Conservation (phyloP, 2,113 vertebrate species). For the Oreochromis niloticus region DNA sequence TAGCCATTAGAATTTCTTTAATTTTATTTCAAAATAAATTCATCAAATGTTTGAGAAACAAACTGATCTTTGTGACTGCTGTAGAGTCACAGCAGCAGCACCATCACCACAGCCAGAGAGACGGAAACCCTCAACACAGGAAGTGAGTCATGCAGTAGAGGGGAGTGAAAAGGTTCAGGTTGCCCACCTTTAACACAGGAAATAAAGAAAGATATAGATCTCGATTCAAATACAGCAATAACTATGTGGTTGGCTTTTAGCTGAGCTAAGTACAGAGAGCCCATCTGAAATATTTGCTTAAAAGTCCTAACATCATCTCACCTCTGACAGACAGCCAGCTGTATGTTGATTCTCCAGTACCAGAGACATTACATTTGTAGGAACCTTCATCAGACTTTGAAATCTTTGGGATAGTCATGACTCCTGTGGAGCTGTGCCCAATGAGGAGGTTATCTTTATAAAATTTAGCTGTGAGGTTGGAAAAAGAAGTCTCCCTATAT, state of each 20-base stretch:
- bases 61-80: not conserved
- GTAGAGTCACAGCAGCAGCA: fast-evolving
- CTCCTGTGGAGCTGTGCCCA: not conserved
- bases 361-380: not conserved
- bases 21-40: not conserved
- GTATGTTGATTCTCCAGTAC: not conserved
- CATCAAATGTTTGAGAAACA: not conserved
- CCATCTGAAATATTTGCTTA: not conserved
- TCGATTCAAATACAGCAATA: not conserved
- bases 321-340: not conserved
- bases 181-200: not conserved
- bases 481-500: fast-evolving
- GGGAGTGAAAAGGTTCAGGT: not conserved
- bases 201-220: not conserved
- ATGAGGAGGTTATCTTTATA: not conserved
- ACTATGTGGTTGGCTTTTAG: not conserved
- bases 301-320: not conserved
- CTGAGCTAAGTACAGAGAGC: not conserved
- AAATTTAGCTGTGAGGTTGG: not conserved
- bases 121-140: not conserved
- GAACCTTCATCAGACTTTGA: not conserved
- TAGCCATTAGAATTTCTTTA: not conserved
- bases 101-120: fast-evolving
- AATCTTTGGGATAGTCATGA: not conserved
- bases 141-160: not conserved